Percentiles rank a stretch among this genome's conserved stretches.
Conservation (phyloP, 2,888 invertebrate genomes). For the Eilema sororculum region DNA sequence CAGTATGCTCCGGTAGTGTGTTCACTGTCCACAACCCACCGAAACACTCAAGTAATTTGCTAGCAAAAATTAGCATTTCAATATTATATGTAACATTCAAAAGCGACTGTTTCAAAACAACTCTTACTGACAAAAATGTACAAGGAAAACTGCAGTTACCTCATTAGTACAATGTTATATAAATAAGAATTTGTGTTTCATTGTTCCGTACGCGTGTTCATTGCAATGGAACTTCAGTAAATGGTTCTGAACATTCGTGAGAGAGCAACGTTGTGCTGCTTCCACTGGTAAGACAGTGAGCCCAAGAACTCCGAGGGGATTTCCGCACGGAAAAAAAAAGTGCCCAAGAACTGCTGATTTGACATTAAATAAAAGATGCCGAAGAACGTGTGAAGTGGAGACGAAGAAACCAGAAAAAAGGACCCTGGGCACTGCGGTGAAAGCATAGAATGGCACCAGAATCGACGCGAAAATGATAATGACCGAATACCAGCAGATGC, state of each 20-base stretch:
- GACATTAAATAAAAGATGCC: too few relatives aligned
- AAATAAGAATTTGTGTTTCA: neutral
- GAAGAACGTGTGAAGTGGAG: neutral
- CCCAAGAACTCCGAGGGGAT: too few relatives aligned
- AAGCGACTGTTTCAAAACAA: neutral
- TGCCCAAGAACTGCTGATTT: too few relatives aligned
- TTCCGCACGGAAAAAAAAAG: too few relatives aligned
- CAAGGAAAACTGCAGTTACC: slow-evolving; percentile 1
- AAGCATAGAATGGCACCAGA: neutral
- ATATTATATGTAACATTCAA: slow-evolving; percentile 21
- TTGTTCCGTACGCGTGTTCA: neutral
- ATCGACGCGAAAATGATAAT: neutral
- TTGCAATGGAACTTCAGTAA: neutral
- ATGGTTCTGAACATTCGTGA: neutral
- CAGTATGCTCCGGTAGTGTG: slow-evolving; percentile 10
- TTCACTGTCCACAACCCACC: slow-evolving; percentile 44
- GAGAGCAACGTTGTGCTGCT: neutral
- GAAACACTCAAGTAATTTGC: slow-evolving; percentile 21
- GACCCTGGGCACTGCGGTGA: neutral
- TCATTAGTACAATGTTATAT: neutral
- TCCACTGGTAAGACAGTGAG: neutral
- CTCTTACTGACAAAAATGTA: neutral
- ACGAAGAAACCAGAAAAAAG: neutral
- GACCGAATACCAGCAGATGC: neutral
- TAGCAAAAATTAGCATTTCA: slow-evolving; percentile 42